These are phyloP conservation scores for Sinella curviseta DNA, from an alignment of 1,140 invertebrate species.

Conservation along the genomic window DNA sequence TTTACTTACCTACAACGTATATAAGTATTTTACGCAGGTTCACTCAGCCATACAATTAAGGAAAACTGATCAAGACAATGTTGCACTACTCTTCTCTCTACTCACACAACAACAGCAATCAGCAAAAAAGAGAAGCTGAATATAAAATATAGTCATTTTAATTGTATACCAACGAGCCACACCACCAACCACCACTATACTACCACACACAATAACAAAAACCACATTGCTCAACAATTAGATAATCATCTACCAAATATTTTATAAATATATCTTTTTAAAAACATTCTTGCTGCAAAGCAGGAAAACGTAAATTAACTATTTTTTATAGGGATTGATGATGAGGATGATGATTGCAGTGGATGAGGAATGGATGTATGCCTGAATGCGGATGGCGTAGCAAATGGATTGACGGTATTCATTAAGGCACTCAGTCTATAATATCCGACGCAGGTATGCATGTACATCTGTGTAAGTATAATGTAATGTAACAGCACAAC, in stretches of 20 bases:
- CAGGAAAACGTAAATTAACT: conserved; percentile 22
- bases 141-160: not conserved
- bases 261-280: conserved; percentile 5
- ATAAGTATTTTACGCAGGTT: not conserved
- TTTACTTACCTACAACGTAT: not conserved
- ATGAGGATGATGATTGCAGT: not conserved
- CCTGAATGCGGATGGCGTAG: not conserved
- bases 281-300: not conserved
- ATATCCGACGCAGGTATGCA: too few relatives aligned
- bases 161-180: not conserved
- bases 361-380: not conserved
- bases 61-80: not conserved
- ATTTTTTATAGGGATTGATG: not conserved
- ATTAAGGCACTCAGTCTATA: not conserved
- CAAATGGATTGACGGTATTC: not conserved
- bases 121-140: too few relatives aligned
- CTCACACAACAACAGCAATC: too few relatives aligned
- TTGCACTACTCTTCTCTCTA: too few relatives aligned
- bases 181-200: not conserved
- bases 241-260: not conserved
- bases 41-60: not conserved
- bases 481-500: not conserved
- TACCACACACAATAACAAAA: not conserved
- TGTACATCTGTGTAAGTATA: not conserved
- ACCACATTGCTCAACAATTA: conserved; percentile 14